Evolutionary conservation across 2,888 invertebrate species (phyloP), one percentile per base, ranked within the genome.

Genomic region (Agonopterix alstromeriana): DNA sequence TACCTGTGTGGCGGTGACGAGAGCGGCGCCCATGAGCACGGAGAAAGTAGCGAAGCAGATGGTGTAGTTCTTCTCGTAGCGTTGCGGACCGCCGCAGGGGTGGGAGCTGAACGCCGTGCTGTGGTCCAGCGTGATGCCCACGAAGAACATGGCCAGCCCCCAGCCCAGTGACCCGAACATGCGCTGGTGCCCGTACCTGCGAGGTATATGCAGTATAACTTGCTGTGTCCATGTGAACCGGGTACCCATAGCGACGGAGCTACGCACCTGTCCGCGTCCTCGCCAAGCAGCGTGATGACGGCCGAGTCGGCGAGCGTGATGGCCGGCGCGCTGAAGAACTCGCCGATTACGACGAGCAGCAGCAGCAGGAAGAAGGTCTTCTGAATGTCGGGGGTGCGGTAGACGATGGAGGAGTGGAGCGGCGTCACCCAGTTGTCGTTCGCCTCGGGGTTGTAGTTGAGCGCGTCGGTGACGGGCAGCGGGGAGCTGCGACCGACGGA

Each of bases 121-220:
- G 78, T 98, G 97, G 85, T 99, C 99, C 53, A 99, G 89, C 1
- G 96, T 97, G 64, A 98, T 97, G 51, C 97, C 97, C 52, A 99
- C 98, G 75, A 99, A 94, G 84, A 99, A 99, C 99, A 99, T 99
- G 43, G 99, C 96, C 61, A 99, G 89, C 35, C 98, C 99, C 99
- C 99, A 99, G 43, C 99, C 99, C 49, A 98, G 90, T 11, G 98
- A 98, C 1, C 98, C 98, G 73, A 98, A 99, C 97, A 99, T 98
- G 60, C 99, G 92, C 84, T 99, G 99, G 68, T 97, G 95, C 0
- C 98, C 98, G 77, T 99, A 97, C 61, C 94, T 85, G 63, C 42
- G 47, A 36, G 9, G 38, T 9, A n/a, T n/a, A 38, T 3, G 7
- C 38, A n/a, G 38, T 38, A 0, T 2, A 9, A 7, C 0, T 9